Percentiles rank a stretch among this genome's conserved stretches.
Evolutionary conservation across 2,888 invertebrate genomes (phyloP).

Genomic region (Drosophila kokeensis): DNA sequence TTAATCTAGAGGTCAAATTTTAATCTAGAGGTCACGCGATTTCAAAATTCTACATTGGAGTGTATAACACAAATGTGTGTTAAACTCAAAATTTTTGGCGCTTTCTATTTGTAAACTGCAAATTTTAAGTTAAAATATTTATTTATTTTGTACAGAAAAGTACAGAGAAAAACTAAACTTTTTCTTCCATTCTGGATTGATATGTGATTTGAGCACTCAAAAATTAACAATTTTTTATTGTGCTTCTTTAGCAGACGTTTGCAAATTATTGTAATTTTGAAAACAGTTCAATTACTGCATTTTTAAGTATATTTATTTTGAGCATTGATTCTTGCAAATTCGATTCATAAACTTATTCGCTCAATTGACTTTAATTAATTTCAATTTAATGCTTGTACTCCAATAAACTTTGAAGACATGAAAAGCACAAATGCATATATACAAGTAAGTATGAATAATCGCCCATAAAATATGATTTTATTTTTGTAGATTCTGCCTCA

Average conservation of each 20-base stretch:
- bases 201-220: not conserved
- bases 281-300: not conserved
- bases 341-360: conserved; percentile 42
- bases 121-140: not conserved
- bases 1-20: no score
- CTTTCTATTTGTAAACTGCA: not conserved
- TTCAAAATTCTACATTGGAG: no score
- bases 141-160: not conserved
- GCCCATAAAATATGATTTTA: not conserved
- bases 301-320: conserved; percentile 16
- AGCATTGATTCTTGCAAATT: conserved; percentile 40
- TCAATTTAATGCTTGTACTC: conserved; percentile 85
- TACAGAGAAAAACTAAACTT: not conserved
- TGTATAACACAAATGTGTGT: no score
- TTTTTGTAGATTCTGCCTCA: not conserved
- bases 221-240: not conserved
- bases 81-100: no score
- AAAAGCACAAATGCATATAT: not conserved
- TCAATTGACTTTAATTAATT: conserved; percentile 73
- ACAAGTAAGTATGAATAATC: not conserved
- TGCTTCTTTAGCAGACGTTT: not conserved
- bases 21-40: no score
- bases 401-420: conserved; percentile 83
- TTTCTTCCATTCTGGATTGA: not conserved
- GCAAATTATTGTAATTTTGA: not conserved